Evolutionary conservation across 1,140 invertebrate species (phyloP).

Genomic region (Centruroides sculpturatus): DNA sequence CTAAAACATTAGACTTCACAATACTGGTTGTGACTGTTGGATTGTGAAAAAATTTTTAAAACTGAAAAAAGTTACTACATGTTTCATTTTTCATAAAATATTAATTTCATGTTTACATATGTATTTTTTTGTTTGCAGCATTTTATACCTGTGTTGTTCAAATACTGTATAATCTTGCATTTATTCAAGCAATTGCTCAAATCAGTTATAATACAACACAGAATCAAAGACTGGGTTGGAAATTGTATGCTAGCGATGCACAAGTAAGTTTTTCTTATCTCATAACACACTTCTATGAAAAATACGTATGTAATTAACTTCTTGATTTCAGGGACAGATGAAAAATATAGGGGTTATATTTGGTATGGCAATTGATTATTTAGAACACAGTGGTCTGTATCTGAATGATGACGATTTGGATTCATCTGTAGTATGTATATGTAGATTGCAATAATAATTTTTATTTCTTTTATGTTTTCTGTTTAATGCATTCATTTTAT

Average conservation of each 20-base stretch:
- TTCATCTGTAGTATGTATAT: neutral
- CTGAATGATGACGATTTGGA: constrained; percentile 27
- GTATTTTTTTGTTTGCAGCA: constrained; percentile 34
- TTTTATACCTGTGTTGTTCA: constrained; percentile 74
- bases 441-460: neutral
- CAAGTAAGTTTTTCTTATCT: neutral
- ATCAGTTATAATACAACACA: constrained; percentile 46
- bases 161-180: constrained; percentile 71
- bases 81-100: too few relatives aligned
- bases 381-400: constrained; percentile 37
- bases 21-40: too few relatives aligned
- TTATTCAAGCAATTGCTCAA: constrained; percentile 68
- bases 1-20: too few relatives aligned
- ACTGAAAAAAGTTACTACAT: too few relatives aligned
- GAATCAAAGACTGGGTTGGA: constrained; percentile 35
- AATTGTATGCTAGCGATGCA: neutral
- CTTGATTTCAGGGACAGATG: neutral
- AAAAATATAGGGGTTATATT: constrained; percentile 22
- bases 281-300: neutral
- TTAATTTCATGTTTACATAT: too few relatives aligned
- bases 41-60: too few relatives aligned
- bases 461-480: neutral
- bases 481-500: neutral
- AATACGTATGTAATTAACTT: neutral
- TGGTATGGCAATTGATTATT: constrained; percentile 32